phyloP scores from a whole-genome alignment of 2,113 vertebrate genomes.

The Oryctolagus cuniculus region mOryCun1.1 NC_091434.1:126536501-126537000 shows the following conservation, averaged over 20 bases:
- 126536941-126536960: too few relatives aligned
- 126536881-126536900: neutral
- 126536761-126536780: neutral
- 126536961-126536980: too few relatives aligned
- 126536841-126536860: neutral
- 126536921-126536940: too few relatives aligned
- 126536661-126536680: neutral
- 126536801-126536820: neutral
- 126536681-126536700: neutral
- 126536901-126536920: neutral
- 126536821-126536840: neutral
- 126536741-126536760: neutral
- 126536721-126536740: neutral
- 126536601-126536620: neutral
- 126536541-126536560: accelerated
- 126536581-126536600: neutral
- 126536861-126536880: neutral
- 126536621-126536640: neutral
- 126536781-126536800: neutral
- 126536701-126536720: neutral
- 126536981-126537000: too few relatives aligned
- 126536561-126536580: too few relatives aligned
- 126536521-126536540: neutral
- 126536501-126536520: neutral
- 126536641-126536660: neutral